These are phyloP conservation scores for Gobionotothen gibberifrons DNA, from an alignment of 2,797 vertebrate species.

Conservation along the genomic window DNA sequence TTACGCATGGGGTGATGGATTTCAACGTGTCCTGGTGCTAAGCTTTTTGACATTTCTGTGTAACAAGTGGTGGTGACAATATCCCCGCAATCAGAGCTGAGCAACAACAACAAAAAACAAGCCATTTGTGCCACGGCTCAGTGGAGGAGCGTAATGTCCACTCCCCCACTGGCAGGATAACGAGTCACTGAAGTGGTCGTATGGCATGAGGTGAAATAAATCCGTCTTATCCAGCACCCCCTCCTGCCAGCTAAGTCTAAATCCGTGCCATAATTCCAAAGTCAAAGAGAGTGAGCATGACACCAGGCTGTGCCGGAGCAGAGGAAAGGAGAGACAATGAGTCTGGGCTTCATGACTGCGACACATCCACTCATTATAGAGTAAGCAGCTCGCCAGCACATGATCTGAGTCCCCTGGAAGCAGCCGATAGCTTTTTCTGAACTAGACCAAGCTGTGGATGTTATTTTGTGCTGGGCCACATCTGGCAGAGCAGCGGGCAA, in stretches of 20 bases:
- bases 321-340: constrained; percentile 49
- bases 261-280: constrained; percentile 64
- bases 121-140: constrained; percentile 34
- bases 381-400: constrained; percentile 45
- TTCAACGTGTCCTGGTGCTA: constrained; percentile 31
- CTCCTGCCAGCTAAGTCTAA: constrained; percentile 57
- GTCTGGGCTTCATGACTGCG: constrained; percentile 35
- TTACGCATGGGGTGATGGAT: constrained; percentile 25
- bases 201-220: constrained; percentile 70
- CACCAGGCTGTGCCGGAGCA: constrained; percentile 29
- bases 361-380: constrained; percentile 44
- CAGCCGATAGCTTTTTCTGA: constrained; percentile 41
- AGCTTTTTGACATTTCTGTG: constrained; percentile 56
- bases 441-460: constrained; percentile 27
- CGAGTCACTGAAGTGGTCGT: constrained; percentile 52
- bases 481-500: constrained; percentile 36
- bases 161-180: constrained; percentile 53
- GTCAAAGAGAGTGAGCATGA: constrained; percentile 61
- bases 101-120: constrained; percentile 41
- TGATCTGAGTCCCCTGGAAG: constrained; percentile 54
- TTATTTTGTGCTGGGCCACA: constrained; percentile 35
- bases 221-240: constrained; percentile 59
- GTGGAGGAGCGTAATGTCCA: constrained; percentile 25
- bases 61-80: constrained; percentile 45
- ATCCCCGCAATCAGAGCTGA: constrained; percentile 28